These are phyloP conservation scores for Gobionotothen gibberifrons DNA, from an alignment of 2,797 vertebrate genomes.

Conservation along the genomic window DNA sequence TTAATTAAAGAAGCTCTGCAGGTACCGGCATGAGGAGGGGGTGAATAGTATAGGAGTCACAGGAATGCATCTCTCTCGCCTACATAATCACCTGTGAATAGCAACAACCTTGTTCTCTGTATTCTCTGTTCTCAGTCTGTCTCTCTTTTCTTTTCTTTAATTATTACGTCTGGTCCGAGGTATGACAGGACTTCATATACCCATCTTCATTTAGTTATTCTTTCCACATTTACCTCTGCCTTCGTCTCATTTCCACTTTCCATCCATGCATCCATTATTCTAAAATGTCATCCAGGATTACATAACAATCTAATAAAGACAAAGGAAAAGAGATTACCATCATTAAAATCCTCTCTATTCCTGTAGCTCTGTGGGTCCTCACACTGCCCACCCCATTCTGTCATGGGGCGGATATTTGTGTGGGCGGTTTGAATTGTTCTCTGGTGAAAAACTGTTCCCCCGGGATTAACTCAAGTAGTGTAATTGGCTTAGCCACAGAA, in stretches of 20 bases:
- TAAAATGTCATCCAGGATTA: slow-evolving; percentile 67
- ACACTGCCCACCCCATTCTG: slow-evolving; percentile 66
- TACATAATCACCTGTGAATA: slow-evolving; percentile 47
- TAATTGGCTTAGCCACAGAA: slow-evolving; percentile 69
- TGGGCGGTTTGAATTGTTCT: slow-evolving; percentile 74
- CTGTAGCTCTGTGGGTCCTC: slow-evolving; percentile 63
- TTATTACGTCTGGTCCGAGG: slow-evolving; percentile 25
- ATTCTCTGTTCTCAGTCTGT: slow-evolving; percentile 17
- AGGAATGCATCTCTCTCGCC: slow-evolving; percentile 52
- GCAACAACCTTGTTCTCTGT: slow-evolving; percentile 17
- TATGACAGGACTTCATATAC: slow-evolving; percentile 26
- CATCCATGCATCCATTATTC: slow-evolving; percentile 51
- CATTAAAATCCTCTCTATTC: slow-evolving; percentile 63
- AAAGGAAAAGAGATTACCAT: slow-evolving; percentile 62
- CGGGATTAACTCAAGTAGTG: slow-evolving; percentile 66
- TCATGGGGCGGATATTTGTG: slow-evolving; percentile 71
- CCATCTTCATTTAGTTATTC: slow-evolving; percentile 40
- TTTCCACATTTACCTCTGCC: slow-evolving; percentile 32
- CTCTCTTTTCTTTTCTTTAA: slow-evolving; percentile 31
- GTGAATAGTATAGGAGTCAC: slow-evolving; percentile 34
- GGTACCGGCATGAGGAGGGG: slow-evolving; percentile 41
- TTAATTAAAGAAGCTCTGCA: slow-evolving; percentile 63
- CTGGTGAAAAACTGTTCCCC: slow-evolving; percentile 63
- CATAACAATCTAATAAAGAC: slow-evolving; percentile 74
- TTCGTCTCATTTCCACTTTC: slow-evolving; percentile 42